Conservation (phyloP, 2,888 invertebrate genomes). For the Pomacea canaliculata region DNA sequence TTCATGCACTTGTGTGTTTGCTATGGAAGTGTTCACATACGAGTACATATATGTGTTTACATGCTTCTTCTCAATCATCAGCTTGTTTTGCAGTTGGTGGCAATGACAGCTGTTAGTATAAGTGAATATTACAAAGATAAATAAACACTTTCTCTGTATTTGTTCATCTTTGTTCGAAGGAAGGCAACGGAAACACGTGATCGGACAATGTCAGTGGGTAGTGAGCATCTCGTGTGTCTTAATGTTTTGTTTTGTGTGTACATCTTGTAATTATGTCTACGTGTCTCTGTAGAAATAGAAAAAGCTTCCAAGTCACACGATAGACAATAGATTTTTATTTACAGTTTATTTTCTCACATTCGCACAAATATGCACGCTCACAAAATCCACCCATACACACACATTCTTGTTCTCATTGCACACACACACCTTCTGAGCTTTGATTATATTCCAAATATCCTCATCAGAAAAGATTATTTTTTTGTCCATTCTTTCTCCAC, state of each 20-base stretch:
- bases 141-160: no score
- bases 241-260: no score
- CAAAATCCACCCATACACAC: conserved; percentile 10
- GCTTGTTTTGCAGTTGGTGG: no score
- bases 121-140: no score
- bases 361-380: not conserved
- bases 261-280: not conserved
- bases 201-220: no score
- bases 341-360: not conserved
- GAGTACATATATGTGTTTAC: not conserved
- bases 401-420: not conserved
- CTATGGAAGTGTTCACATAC: not conserved
- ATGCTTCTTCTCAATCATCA: not conserved
- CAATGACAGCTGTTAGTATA: not conserved
- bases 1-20: not conserved
- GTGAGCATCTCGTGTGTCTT: no score
- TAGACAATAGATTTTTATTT: not conserved
- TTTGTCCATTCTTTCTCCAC: no score
- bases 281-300: not conserved
- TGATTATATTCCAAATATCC: not conserved
- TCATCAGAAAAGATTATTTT: not conserved
- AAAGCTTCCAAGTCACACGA: not conserved
- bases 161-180: no score
- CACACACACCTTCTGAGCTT: not conserved
- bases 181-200: no score